Conservation (phyloP, 2,113 vertebrate species). For the Poeciliopsis prolifica region DNA sequence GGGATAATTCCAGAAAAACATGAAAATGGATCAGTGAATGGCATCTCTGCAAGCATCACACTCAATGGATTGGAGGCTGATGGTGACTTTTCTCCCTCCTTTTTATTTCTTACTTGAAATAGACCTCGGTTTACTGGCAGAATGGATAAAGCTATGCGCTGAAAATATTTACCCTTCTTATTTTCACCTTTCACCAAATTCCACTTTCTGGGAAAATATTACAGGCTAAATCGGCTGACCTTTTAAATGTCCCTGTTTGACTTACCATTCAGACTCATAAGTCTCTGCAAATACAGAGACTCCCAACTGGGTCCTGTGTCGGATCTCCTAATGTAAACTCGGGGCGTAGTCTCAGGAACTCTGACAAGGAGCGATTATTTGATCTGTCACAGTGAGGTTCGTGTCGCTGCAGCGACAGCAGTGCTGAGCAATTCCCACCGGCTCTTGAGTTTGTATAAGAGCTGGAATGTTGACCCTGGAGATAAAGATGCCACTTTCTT, state of each 20-base stretch:
- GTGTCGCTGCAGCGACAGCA: slow-evolving; percentile 22
- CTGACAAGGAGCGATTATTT: slow-evolving; percentile 54
- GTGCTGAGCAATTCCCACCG: background rate
- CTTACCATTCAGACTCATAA: slow-evolving; percentile 41
- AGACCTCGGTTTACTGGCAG: background rate
- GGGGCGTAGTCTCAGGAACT: slow-evolving; percentile 61
- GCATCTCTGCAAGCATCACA: slow-evolving; percentile 42
- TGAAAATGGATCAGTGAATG: slow-evolving; percentile 68
- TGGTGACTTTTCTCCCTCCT: slow-evolving; percentile 46
- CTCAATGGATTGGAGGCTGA: slow-evolving; percentile 24
- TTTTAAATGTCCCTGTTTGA: slow-evolving; percentile 13
- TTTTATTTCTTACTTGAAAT: background rate
- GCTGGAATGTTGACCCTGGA: slow-evolving; percentile 53
- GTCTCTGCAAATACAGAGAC: slow-evolving; percentile 54
- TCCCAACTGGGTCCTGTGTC: slow-evolving; percentile 35
- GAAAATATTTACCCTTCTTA: too few relatives aligned
- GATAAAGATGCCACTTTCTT: slow-evolving; percentile 12
- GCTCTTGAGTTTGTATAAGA: slow-evolving; percentile 29
- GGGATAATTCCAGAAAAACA: slow-evolving; percentile 37
- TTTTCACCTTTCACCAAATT: background rate
- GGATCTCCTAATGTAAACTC: slow-evolving; percentile 53
- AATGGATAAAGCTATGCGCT: background rate
- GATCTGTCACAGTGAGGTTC: slow-evolving; percentile 55
- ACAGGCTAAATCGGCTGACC: slow-evolving; percentile 14
- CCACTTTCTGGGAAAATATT: background rate